phyloP scores from a whole-genome alignment of 2,113 vertebrate species.

The Halcyon senegalensis region DNA sequence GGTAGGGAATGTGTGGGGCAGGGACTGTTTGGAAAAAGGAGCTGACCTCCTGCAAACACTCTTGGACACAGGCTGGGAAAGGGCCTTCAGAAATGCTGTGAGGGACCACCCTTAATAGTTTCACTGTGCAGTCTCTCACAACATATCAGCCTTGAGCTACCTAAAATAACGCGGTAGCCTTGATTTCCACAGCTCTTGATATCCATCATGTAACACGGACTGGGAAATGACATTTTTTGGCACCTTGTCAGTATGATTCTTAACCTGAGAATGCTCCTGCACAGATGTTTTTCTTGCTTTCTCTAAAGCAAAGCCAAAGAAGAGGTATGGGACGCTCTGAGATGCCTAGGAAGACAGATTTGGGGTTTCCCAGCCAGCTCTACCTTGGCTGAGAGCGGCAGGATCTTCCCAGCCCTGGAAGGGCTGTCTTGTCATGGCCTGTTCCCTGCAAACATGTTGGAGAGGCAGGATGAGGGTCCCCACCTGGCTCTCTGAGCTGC shows the following conservation, averaged over 20 bases:
- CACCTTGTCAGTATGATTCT: background rate
- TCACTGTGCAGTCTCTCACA: background rate
- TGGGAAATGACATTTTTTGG: slow-evolving; percentile 11
- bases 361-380: slow-evolving; percentile 50
- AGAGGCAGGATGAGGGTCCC: background rate
- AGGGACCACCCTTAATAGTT: background rate
- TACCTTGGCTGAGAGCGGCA: background rate
- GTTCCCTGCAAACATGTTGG: background rate
- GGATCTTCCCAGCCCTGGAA: slow-evolving; percentile 36
- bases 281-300: slow-evolving; percentile 11
- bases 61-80: background rate
- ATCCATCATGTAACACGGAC: background rate
- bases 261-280: background rate
- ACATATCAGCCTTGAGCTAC: background rate
- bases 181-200: background rate
- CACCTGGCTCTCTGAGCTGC: background rate
- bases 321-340: background rate
- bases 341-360: background rate
- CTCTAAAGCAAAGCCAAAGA: slow-evolving; percentile 43
- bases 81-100: background rate
- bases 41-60: background rate
- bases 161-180: background rate
- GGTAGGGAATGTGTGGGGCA: background rate
- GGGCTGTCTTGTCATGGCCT: background rate
- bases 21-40: background rate